A percentile compares a stretch with the other conserved stretches of the same genome.
These are phyloP conservation scores for Notodonta dromedarius DNA, from an alignment of 2,888 invertebrate genomes.

Conservation along the genomic window DNA sequence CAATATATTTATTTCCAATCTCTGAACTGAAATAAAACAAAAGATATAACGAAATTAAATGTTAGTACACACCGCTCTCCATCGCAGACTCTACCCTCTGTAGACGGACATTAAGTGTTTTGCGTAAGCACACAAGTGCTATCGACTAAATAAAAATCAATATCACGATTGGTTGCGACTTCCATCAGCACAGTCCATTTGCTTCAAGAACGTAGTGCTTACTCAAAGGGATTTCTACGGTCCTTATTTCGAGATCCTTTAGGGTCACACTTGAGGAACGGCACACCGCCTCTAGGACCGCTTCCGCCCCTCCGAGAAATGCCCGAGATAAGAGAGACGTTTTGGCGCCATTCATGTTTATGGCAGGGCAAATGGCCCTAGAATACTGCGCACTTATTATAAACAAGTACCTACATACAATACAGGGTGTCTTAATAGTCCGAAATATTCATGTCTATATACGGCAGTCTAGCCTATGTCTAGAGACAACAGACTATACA, in stretches of 20 bases:
- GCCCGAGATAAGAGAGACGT: conserved; percentile 83
- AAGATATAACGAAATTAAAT: conserved; percentile 9
- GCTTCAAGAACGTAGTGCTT: conserved; percentile 76
- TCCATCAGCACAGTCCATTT: conserved; percentile 82
- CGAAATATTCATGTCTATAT: too few relatives aligned
- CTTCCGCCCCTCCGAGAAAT: conserved; percentile 81
- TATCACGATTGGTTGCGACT: conserved; percentile 75
- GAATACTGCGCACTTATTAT: conserved; percentile 81
- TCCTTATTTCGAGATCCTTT: conserved; percentile 81
- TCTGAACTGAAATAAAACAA: conserved; percentile 16
- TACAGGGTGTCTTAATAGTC: too few relatives aligned
- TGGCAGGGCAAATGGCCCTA: conserved; percentile 80
- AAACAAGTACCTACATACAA: conserved; percentile 64
- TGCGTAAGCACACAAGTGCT: conserved; percentile 44
- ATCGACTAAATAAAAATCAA: conserved; percentile 80
- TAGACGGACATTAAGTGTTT: conserved; percentile 55
- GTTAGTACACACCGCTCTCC: conserved; percentile 7
- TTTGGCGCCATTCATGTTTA: conserved; percentile 84
- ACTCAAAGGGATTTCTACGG: conserved; percentile 72
- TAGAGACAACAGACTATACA: too few relatives aligned
- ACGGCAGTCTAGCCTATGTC: too few relatives aligned
- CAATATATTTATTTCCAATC: background rate
- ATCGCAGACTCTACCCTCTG: conserved; percentile 28
- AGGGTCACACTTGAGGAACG: conserved; percentile 80
- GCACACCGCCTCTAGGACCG: conserved; percentile 70